Percentiles rank a stretch among this genome's conserved stretches.
Evolutionary conservation across 2,888 invertebrate species (phyloP).

Genomic region (Melanotus villosus): DNA sequence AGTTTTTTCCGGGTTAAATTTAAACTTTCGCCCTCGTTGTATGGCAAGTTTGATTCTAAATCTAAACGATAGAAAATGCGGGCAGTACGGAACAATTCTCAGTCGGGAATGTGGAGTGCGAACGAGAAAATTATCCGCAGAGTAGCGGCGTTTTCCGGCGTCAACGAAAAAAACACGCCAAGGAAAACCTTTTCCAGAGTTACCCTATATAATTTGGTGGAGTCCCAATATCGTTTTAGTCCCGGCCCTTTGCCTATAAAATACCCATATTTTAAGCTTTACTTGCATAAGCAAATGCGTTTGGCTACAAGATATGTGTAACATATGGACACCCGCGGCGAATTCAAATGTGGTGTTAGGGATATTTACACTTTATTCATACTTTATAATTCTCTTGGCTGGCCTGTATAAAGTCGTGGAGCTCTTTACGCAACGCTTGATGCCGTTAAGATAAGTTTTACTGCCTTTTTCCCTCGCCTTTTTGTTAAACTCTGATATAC

Average conservation of each 20-base stretch:
- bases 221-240: constrained; percentile 21
- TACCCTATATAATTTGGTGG: constrained; percentile 22
- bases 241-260: constrained; percentile 27
- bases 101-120: background rate
- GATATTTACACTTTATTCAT: constrained; percentile 49
- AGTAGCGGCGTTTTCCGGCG: background rate
- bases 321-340: constrained; percentile 46
- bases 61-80: constrained; percentile 1
- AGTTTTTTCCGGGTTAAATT: background rate
- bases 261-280: constrained; percentile 34
- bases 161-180: background rate
- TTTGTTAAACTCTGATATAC: constrained; percentile 30
- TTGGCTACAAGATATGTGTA: constrained; percentile 36
- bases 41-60: too few relatives aligned
- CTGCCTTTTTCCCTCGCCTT: constrained; percentile 43
- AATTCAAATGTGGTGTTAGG: constrained; percentile 45
- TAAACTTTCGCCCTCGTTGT: too few relatives aligned
- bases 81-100: constrained; percentile 1
- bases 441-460: constrained; percentile 48
- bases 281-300: constrained; percentile 35
- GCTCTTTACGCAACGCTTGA: constrained; percentile 41
- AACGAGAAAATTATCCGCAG: constrained; percentile 11
- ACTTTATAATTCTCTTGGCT: constrained; percentile 47
- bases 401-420: constrained; percentile 43
- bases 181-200: constrained; percentile 2